Evolutionary conservation across 2,113 vertebrate species (phyloP).

Genomic region (Cranoglanis bouderius): DNA sequence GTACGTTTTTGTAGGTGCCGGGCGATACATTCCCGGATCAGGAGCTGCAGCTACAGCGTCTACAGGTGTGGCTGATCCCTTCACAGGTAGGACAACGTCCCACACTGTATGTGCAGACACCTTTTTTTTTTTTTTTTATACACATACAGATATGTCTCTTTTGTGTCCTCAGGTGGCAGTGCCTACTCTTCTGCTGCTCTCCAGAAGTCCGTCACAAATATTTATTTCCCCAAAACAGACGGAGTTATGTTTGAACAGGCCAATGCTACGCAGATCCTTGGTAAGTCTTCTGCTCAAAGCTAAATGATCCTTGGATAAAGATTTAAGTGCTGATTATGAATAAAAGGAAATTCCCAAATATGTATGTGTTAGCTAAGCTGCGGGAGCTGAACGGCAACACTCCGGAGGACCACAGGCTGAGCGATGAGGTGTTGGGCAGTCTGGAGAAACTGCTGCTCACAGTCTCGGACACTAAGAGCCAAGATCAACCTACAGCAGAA

Average conservation of each 20-base stretch:
- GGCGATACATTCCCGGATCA: constrained; percentile 89
- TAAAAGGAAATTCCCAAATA: background rate
- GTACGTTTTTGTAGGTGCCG: constrained; percentile 75
- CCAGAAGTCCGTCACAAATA: constrained; percentile 78
- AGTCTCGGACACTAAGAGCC: constrained; percentile 69
- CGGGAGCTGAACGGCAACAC: constrained; percentile 69
- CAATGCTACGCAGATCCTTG: constrained; percentile 86
- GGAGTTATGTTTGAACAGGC: constrained; percentile 94
- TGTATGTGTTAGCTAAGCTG: constrained; percentile 46
- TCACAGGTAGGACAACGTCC: constrained; percentile 76
- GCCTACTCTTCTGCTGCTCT: constrained; percentile 76
- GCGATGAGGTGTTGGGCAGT: constrained; percentile 75
- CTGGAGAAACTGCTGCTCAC: constrained; percentile 80
- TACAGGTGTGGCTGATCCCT: constrained; percentile 77
- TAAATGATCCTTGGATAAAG: background rate
- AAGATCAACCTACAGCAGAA: constrained; percentile 78
- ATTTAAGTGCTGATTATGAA: background rate
- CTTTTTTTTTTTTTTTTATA: background rate
- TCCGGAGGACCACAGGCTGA: constrained; percentile 69
- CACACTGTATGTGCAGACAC: background rate
- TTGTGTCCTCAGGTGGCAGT: constrained; percentile 72
- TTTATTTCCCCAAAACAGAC: constrained; percentile 95
- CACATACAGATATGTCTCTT: background rate
- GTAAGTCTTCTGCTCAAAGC: constrained; percentile 65
- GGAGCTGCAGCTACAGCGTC: constrained; percentile 59